phyloP scores from a whole-genome alignment of 2,888 invertebrate genomes.

The Andricus quercusramuli region DNA sequence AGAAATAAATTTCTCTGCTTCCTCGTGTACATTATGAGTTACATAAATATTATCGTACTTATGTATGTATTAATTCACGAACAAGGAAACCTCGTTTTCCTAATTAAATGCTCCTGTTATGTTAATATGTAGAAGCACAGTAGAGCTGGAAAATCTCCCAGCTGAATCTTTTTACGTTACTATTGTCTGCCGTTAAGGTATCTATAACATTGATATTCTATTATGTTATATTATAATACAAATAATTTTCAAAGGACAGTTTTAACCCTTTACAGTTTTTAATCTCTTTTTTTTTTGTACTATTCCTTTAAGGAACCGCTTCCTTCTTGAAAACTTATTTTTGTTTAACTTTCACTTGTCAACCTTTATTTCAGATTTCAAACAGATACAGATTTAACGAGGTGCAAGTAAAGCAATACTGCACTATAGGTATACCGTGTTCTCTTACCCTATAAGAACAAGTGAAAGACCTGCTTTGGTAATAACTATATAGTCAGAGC shows the following conservation, averaged over 20 bases:
- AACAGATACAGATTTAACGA: slow-evolving; percentile 42
- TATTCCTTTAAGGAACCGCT: slow-evolving; percentile 22
- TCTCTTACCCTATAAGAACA: slow-evolving; percentile 39
- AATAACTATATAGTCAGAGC: slow-evolving; percentile 33
- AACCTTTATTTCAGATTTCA: slow-evolving; percentile 40
- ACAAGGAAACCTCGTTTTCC: slow-evolving; percentile 25
- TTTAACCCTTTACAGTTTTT: no score
- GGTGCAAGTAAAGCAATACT: slow-evolving; percentile 40
- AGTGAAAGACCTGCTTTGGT: slow-evolving; percentile 40
- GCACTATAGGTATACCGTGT: slow-evolving; percentile 31
- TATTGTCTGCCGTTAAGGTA: background rate
- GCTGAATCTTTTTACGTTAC: background rate
- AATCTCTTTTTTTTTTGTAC: no score
- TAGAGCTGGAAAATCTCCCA: background rate
- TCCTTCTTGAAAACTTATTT: slow-evolving; percentile 29
- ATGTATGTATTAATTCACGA: slow-evolving; percentile 1
- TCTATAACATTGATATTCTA: background rate
- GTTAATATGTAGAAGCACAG: background rate
- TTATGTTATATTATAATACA: background rate
- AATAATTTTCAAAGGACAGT: background rate
- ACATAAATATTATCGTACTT: slow-evolving; percentile 9
- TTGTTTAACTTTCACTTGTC: slow-evolving; percentile 39
- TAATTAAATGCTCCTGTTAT: slow-evolving; percentile 25
- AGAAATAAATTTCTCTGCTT: slow-evolving; percentile 16
- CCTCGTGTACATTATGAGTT: background rate